These are phyloP conservation scores for Zaprionus kolodkinae DNA, from an alignment of 1,140 invertebrate genomes.

Conservation along the genomic window DNA sequence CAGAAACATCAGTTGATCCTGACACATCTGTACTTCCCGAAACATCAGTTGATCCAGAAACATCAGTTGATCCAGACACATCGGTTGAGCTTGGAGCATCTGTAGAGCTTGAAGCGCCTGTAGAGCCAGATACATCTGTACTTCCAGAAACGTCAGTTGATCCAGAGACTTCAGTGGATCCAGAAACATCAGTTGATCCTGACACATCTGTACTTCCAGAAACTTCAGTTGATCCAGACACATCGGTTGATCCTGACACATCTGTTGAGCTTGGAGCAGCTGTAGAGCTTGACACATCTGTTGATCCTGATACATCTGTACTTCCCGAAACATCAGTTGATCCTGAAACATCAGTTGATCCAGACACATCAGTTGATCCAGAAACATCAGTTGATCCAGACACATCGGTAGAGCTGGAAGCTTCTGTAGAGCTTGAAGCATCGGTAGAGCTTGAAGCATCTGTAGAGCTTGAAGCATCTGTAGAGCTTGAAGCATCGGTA, in stretches of 20 bases:
- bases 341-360: constrained; percentile 25
- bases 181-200: constrained; percentile 18
- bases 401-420: not conserved
- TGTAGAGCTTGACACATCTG: constrained; percentile 31
- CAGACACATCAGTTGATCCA: constrained; percentile 45
- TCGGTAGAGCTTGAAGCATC: constrained; percentile 44
- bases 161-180: constrained; percentile 29
- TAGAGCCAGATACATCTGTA: constrained; percentile 15
- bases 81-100: constrained; percentile 21
- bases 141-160: constrained; percentile 40
- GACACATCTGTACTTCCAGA: constrained; percentile 25
- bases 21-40: constrained; percentile 24
- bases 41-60: constrained; percentile 19
- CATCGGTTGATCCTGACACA: constrained; percentile 22
- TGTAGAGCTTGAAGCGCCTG: constrained; percentile 20
- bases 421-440: constrained; percentile 11
- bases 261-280: constrained; percentile 43
- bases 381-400: not conserved
- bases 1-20: not conserved
- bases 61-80: constrained; percentile 33
- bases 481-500: constrained; percentile 30
- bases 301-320: no score
- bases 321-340: no score
- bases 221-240: constrained; percentile 40
- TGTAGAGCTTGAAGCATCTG: constrained; percentile 39